A percentile compares a stretch with the other conserved stretches of the same genome.
Evolutionary conservation across 2,797 vertebrate species (phyloP).

Genomic region (Micrastur ruficollis): DNA sequence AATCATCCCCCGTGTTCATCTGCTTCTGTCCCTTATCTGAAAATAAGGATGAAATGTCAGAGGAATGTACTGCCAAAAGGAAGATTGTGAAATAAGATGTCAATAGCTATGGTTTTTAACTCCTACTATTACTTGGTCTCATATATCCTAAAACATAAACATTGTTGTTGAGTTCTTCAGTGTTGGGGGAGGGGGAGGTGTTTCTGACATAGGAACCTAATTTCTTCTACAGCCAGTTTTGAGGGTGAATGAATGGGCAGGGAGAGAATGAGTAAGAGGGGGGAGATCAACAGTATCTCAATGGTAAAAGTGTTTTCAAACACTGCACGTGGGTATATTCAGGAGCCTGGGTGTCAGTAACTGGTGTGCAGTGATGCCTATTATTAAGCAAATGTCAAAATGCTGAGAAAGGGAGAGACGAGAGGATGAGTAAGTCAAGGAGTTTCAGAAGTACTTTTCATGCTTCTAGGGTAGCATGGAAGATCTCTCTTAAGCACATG

Average conservation of each 20-base stretch:
- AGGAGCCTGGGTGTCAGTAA: neutral
- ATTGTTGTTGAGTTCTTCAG: neutral
- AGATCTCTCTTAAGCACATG: neutral
- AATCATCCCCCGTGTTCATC: neutral
- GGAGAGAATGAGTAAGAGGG: neutral
- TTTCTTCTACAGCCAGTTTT: neutral
- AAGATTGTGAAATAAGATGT: neutral
- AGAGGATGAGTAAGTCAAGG: neutral
- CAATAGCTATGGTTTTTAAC: neutral
- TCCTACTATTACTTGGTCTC: neutral
- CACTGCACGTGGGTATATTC: rapidly evolving
- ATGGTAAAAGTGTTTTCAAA: neutral
- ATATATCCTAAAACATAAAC: neutral
- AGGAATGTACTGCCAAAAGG: neutral
- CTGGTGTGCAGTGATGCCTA: neutral
- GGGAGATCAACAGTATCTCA: neutral
- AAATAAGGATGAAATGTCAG: neutral
- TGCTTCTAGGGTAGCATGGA: neutral
- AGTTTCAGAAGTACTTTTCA: neutral
- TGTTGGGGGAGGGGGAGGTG: neutral
- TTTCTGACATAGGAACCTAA: neutral
- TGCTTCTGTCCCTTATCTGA: neutral
- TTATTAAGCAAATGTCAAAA: neutral
- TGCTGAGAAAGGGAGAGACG: neutral
- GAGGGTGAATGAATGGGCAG: neutral